Base-by-base conservation (phyloP, 2,888 invertebrate genomes). In the Creontiades dilutus region DNA sequence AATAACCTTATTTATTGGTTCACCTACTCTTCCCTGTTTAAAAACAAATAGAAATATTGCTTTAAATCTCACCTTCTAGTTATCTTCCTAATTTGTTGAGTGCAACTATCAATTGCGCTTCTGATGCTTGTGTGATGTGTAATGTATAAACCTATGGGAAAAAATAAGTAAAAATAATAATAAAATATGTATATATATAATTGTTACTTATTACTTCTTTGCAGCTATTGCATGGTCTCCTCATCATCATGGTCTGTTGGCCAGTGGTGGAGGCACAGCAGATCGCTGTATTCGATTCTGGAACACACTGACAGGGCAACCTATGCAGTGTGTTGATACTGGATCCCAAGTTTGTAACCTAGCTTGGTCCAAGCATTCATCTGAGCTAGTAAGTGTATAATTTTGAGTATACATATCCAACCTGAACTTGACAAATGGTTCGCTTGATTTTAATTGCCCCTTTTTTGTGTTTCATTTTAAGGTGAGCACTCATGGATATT, bases 221-320 rank as follows among this genome's bases (percentile, higher is more conserved):
- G 37, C 90, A 93, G 99, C 99, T 0, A 98, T 99, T 92, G 99
- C 99, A 46, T 99, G 99, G 99, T 99, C 98, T 0, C 99, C 99
- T 0, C 99, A 99, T 94, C 99, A 99, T 94, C 99, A 99, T 94
- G 99, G 99, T 0, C 94, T 99, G 84, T 93, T 99, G 91, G 99
- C 99, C 0, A 97, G 97, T 52, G 99, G 99, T 81, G 99, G 99
- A n/a, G 99, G 99, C n/a, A 99, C 99, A 0, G 99, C 99, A 0
- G 99, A 99, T 94, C 81, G 91, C 16, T 91, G 98, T 93, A 98
- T 99, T 91, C 95, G 98, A 28, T 99, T 99, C 94, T 99, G 99
- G 99, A 99, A 99, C 94, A 99, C 99, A 0, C 94, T 99, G 91
- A 99, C 99, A 0, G 98, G 98, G 13, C 99, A 99, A 94, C 98